Conservation (phyloP, 2,888 invertebrate genomes). For the Escarpia spicata region DNA sequence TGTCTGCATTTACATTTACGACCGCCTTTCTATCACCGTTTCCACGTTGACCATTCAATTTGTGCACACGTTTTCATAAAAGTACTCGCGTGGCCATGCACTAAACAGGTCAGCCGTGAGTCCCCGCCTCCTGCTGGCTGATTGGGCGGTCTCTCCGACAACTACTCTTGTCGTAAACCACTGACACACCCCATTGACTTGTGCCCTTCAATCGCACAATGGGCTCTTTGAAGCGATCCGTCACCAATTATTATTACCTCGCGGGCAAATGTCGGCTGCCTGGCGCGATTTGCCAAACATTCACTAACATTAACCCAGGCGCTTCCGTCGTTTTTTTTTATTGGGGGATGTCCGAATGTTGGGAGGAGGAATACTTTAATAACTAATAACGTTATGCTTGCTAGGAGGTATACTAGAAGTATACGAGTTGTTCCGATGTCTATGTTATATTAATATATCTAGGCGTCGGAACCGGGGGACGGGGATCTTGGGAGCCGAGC, state of each 20-base stretch:
- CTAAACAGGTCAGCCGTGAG: background rate
- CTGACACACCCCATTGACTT: conserved; percentile 3
- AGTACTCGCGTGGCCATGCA: background rate
- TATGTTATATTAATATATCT: too few species aligned
- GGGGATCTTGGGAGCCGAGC: too few species aligned
- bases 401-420: background rate
- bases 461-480: too few species aligned
- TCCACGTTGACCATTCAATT: background rate
- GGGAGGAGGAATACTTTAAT: background rate
- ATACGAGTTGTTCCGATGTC: background rate
- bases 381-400: background rate
- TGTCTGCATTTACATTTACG: background rate
- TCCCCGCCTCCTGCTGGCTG: background rate
- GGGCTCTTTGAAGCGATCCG: background rate
- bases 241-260: background rate
- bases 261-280: background rate
- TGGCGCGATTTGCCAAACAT: background rate
- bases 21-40: background rate
- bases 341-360: background rate
- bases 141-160: background rate
- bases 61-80: background rate
- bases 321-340: background rate
- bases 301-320: background rate
- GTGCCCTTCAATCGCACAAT: background rate
- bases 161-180: background rate